Evolutionary conservation across 2,888 invertebrate species (phyloP), one percentile per base, ranked within the genome.

Genomic region (Thymelicus sylvestris): DNA sequence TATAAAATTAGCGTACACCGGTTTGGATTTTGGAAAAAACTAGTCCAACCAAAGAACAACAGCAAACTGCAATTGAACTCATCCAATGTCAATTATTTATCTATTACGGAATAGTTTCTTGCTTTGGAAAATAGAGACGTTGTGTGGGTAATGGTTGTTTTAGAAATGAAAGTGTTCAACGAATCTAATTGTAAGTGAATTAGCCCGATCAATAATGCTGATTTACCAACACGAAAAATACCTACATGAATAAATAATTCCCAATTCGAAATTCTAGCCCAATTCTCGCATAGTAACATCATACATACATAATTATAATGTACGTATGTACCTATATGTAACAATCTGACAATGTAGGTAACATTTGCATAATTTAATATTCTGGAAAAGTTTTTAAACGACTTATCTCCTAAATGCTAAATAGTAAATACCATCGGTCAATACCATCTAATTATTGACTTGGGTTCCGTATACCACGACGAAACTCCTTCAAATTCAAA

Each of bases 11-110:
- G 12, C 10, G 5, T 6, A 24, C 24, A 55, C 55, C 55, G 55
- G 55, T 55, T 55, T 55, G 10, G 24, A 55, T 55, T 55, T 55
- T 55, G 24, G 6, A 55, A 55, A 55, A 55, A 55, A 55, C 55
- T 24, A 0, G 55, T 55, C 24, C 24, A 24, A 12, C 12, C 55
- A 55, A 55, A 55, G 24, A 55, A 4, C 24, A 19, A 2, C 15
- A 6, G 2, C 6, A 12, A 19, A 52, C 7, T 52, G 15, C 8
- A 19, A 52, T 19, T 52, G 15, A 52, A 6, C 50, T 52, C 15
- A 8, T 15, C 1, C 8, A 52, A 52, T 52, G 50, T 52, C 50
- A 19, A 19, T 19, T 19, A 19, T 19, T 7, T 50, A 50, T 8
- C 15, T 52, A 19, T 52, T 52, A 19, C 15, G 15, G 50, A 15